Evolutionary conservation across 2,888 invertebrate genomes (phyloP), one percentile per base, ranked within the genome.

Genomic region (Hypercompe scribonia): DNA sequence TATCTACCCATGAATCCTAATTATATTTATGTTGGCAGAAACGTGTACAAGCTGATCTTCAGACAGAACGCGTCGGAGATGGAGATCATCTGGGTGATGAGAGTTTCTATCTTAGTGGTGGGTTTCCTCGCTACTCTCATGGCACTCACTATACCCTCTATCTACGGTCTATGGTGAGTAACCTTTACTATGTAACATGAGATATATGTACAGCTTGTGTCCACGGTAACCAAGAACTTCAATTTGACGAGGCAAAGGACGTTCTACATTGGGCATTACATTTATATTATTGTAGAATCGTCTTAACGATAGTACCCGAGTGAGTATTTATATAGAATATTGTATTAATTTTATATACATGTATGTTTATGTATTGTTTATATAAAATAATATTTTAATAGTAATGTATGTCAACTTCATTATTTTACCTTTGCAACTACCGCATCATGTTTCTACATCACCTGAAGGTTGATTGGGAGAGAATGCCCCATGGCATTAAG

Each of bases 31-130:
- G 33, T 72, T 31, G 54, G 0, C 86, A 96, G 99, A 91, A 99
- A 99, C 94, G 98, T 99, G 84, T 99, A 99, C 97, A 99, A 98
- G 96, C 97, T 99, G 92, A 99, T 99, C 90, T 99, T 99, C 96
- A 96, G 99, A 74, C 99, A 99, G 94, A 97, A 98, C 92, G 99
- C 99, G 58, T 99, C 99, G 46, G 99, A 99, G 96, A 98, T 98
- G 97, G 99, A 99, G 96, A 99, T 99, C 87, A 98, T 98, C 89
- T 98, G 98, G 98, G 98, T 98, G 89, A 99, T 99, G 99, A 96
- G 99, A 81, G 97, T 97, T 3, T 97, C 98, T 71, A 99, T 99
- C 88, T 96, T 99, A 80, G 97, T 99, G 54, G 99, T 99, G 76
- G 99, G 99, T 34, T 96, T 98, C 42, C 95, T 99, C 84, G 98